Evolutionary conservation across 2,797 vertebrate genomes (phyloP), one percentile per base, ranked within the genome.

Genomic region (Dallia pectoralis): DNA sequence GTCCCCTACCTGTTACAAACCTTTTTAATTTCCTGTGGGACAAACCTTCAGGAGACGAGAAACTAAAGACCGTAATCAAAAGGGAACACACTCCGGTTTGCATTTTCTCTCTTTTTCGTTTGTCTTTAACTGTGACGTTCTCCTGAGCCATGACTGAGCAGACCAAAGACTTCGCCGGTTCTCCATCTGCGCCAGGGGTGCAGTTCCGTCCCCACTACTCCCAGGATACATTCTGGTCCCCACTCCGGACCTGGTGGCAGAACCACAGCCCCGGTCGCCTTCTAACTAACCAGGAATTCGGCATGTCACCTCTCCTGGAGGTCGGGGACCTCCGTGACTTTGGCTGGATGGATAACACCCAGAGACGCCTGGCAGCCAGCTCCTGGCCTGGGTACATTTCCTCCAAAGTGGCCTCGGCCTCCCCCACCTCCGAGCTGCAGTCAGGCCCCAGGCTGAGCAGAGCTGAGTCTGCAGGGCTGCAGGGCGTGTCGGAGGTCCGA

Each of bases 341-440:
- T 25, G 61, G 70, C 74, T 88, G 92, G 91, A 80, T 78, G 75
- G 89, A 88, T 15, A 72, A 73, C 72, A 61, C 89, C 75, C 86
- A 89, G 75, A 85, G 83, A 76, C 86, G 84, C 74, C 76, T 88
- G 77, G 86, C 85, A 30, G 79, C 81, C 15, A 76, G 80, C 32
- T 87, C 67, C 76, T 93, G 91, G 91, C 83, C 82, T 0, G 88
- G 87, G 69, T 89, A 84, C 87, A 47, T 75, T n/a, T 90, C 89
- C 67, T 82, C 84, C 84, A 74, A 88, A 71, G 80, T 77, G 6
- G 81, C 75, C 49, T 25, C 53, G 18, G 53, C 53, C 53, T 68
- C 49, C 36, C 67, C 51, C 51, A 67, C 49, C 44, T 68, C 49
- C 14, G 74, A 72, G 81, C 80, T 56, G 70, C 75, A 74, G 3